Conservation (phyloP, 2,113 vertebrate species). For the Carassius carassius region DNA sequence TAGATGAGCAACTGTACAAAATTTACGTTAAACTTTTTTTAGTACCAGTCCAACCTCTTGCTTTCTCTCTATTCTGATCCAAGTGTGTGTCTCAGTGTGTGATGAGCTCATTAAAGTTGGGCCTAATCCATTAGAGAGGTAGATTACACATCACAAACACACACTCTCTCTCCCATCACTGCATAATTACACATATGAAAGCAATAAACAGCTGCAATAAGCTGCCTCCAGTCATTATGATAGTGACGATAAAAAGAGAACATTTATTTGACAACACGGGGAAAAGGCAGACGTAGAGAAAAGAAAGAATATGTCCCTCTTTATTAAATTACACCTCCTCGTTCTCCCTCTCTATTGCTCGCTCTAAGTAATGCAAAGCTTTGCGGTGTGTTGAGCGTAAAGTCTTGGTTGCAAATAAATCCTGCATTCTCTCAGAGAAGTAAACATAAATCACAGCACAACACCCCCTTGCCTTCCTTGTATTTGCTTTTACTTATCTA, state of each 20-base stretch:
- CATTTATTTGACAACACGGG: slow-evolving; percentile 47
- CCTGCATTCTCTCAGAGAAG: slow-evolving; percentile 71
- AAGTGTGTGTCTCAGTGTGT: background rate
- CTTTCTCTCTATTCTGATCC: background rate
- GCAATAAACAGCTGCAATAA: slow-evolving; percentile 53
- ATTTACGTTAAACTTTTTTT: slow-evolving; percentile 5
- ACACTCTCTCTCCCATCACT: slow-evolving; percentile 37
- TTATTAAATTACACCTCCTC: background rate
- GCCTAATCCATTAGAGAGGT: slow-evolving; percentile 48
- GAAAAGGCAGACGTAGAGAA: slow-evolving; percentile 5
- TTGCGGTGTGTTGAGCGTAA: slow-evolving; percentile 68
- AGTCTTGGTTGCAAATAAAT: slow-evolving; percentile 73
- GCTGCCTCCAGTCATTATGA: slow-evolving; percentile 52
- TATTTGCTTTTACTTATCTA: slow-evolving; percentile 78
- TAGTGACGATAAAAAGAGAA: slow-evolving; percentile 46
- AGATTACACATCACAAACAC: slow-evolving; percentile 43
- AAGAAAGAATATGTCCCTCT: slow-evolving; percentile 20
- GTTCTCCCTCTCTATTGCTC: background rate
- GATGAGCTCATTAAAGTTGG: slow-evolving; percentile 50
- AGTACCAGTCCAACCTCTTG: background rate
- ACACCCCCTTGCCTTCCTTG: slow-evolving; percentile 65
- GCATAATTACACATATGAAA: slow-evolving; percentile 54
- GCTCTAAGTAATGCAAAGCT: slow-evolving; percentile 47
- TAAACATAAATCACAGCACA: slow-evolving; percentile 75
- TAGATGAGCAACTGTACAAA: background rate